phyloP scores from a whole-genome alignment of 2,113 vertebrate genomes.

The Nematolebias whitei region DNA sequence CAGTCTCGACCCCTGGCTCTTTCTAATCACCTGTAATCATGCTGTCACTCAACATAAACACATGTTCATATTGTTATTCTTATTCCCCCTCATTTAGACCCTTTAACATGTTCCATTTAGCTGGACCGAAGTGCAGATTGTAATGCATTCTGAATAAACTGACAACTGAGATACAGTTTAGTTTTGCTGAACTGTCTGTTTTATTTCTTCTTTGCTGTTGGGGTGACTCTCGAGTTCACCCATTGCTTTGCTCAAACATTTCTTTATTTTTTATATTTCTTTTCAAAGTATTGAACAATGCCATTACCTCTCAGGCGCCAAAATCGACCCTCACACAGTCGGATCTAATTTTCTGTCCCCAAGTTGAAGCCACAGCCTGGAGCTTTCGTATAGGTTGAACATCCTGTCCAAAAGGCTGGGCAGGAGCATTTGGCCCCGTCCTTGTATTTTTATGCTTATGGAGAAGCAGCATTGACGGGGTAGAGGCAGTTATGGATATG shows the following conservation, averaged over 20 bases:
- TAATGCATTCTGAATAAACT: neutral
- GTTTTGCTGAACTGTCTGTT: too few relatives aligned
- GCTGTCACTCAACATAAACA: neutral
- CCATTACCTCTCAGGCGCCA: neutral
- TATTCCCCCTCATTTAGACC: neutral
- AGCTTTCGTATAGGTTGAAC: neutral
- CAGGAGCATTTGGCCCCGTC: conserved; percentile 4
- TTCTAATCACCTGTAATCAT: neutral
- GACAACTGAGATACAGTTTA: too few relatives aligned
- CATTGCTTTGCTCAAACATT: neutral
- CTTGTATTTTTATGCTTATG: conserved; percentile 35
- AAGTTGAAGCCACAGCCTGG: neutral
- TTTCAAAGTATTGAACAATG: neutral
- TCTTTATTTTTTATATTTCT: neutral
- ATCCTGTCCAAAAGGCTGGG: conserved; percentile 13
- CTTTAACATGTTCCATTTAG: too few relatives aligned
- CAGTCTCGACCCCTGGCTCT: neutral
- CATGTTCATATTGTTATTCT: neutral
- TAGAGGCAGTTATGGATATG: conserved; percentile 48
- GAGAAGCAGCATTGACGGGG: conserved; percentile 39
- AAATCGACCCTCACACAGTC: neutral
- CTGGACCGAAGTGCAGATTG: neutral
- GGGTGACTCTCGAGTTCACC: too few relatives aligned
- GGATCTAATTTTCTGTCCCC: conserved; percentile 1
- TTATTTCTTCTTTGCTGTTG: too few relatives aligned